These are phyloP conservation scores for Xanthia icteritia DNA, from an alignment of 2,888 invertebrate species.

Conservation along the genomic window DNA sequence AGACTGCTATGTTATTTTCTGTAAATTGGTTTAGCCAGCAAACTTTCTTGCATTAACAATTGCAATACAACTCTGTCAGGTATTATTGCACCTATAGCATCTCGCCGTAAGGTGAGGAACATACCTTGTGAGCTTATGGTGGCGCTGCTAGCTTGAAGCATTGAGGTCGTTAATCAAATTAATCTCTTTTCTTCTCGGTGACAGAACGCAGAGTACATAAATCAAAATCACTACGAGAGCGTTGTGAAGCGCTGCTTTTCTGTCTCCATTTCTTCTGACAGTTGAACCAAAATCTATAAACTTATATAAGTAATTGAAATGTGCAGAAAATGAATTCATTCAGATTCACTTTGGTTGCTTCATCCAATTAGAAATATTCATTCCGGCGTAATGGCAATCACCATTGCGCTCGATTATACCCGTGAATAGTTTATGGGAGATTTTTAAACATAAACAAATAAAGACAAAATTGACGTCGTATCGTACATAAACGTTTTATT, in stretches of 20 bases:
- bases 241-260: neutral
- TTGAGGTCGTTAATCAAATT: neutral
- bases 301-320: no score
- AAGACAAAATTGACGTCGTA: constrained; percentile 31
- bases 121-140: neutral
- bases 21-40: neutral
- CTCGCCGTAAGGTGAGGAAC: no score
- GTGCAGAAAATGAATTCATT: neutral
- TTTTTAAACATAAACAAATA: neutral
- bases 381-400: neutral
- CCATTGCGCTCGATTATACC: neutral
- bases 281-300: neutral
- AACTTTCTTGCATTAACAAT: neutral
- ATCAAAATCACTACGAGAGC: neutral
- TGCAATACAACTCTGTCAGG: neutral
- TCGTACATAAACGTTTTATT: constrained; percentile 67
- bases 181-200: no score
- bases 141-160: neutral
- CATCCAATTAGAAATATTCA: neutral
- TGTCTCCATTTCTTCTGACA: neutral
- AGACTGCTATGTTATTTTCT: no score
- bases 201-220: neutral
- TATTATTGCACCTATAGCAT: no score
- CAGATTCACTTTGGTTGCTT: neutral
- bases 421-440: no score